A percentile compares a stretch with the other conserved stretches of the same genome.
Evolutionary conservation across 1,140 invertebrate species (phyloP).

Genomic region (Globodera ellingtonae): DNA sequence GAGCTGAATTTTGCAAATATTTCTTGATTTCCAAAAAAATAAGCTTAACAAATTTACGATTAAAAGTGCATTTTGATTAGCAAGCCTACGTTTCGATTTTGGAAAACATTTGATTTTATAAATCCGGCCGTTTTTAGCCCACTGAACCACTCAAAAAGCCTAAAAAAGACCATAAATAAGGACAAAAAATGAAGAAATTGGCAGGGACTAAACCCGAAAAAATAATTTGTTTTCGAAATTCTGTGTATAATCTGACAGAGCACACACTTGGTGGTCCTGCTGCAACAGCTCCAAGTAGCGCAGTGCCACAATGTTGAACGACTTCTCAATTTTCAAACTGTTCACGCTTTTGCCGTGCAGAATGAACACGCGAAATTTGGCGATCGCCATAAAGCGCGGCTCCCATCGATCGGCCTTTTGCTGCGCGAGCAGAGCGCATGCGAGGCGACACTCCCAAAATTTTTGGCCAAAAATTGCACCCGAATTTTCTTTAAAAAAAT

Average conservation of each 20-base stretch:
- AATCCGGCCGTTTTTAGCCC: no score
- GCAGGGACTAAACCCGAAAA: not conserved
- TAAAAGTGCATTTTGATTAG: no score
- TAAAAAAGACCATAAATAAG: no score
- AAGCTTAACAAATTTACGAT: not conserved
- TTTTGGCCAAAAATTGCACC: slow-evolving; percentile 60
- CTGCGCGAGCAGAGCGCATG: slow-evolving; percentile 44
- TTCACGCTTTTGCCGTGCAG: slow-evolving; percentile 52
- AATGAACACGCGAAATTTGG: slow-evolving; percentile 62
- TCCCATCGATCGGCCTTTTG: slow-evolving; percentile 60
- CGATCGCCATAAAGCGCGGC: slow-evolving; percentile 55
- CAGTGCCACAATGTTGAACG: slow-evolving; percentile 57
- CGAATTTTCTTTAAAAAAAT: slow-evolving; percentile 55
- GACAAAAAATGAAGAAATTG: no score
- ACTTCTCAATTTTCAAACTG: slow-evolving; percentile 59
- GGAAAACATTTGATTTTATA: no score
- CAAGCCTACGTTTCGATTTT: no score
- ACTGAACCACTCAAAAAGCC: no score
- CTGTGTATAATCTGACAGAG: no score
- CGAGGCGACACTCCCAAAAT: slow-evolving; percentile 58
- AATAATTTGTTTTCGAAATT: not conserved
- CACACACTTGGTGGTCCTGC: slow-evolving; percentile 7
- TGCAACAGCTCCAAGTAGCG: slow-evolving; percentile 48
- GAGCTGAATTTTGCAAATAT: slow-evolving; percentile 37
- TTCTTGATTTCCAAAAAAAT: not conserved